These are phyloP conservation scores for Tenebrosternarchus preto DNA, from an alignment of 2,113 vertebrate species.

Conservation along the genomic window DNA sequence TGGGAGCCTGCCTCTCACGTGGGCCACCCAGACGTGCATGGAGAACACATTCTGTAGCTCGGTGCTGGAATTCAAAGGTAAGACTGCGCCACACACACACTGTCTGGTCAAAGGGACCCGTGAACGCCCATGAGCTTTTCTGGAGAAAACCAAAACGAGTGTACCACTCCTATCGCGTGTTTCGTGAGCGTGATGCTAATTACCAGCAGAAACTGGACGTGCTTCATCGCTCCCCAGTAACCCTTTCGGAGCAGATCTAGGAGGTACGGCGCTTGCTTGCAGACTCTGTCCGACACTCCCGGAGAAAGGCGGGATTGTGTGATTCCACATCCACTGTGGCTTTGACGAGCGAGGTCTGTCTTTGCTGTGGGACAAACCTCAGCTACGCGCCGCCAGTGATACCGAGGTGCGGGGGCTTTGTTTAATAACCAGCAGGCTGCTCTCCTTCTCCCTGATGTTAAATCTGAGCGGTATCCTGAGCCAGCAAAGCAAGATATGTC, in stretches of 20 bases:
- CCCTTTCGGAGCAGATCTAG: conserved; percentile 17
- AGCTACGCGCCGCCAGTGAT: conserved; percentile 1
- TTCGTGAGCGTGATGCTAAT: conserved; percentile 14
- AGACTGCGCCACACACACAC: background rate
- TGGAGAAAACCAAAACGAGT: background rate
- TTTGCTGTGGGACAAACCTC: conserved; percentile 38
- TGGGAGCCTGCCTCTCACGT: background rate
- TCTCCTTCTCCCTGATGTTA: background rate
- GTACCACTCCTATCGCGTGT: background rate
- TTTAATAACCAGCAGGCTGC: conserved; percentile 31
- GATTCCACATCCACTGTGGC: conserved; percentile 14
- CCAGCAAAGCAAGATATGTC: conserved; percentile 21
- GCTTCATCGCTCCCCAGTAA: conserved; percentile 27
- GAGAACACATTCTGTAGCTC: background rate
- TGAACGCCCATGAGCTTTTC: background rate
- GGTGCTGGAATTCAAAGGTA: background rate
- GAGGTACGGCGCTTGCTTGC: background rate
- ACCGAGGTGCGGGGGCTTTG: conserved; percentile 14
- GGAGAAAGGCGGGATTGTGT: conserved; percentile 26
- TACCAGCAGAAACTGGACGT: conserved; percentile 26
- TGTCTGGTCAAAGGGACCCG: background rate
- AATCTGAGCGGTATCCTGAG: conserved; percentile 1
- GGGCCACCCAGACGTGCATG: background rate
- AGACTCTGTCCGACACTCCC: conserved; percentile 17
- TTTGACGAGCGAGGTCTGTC: conserved; percentile 1